Conservation (phyloP, 2,888 invertebrate species). For the Calephelis perditalis region DNA sequence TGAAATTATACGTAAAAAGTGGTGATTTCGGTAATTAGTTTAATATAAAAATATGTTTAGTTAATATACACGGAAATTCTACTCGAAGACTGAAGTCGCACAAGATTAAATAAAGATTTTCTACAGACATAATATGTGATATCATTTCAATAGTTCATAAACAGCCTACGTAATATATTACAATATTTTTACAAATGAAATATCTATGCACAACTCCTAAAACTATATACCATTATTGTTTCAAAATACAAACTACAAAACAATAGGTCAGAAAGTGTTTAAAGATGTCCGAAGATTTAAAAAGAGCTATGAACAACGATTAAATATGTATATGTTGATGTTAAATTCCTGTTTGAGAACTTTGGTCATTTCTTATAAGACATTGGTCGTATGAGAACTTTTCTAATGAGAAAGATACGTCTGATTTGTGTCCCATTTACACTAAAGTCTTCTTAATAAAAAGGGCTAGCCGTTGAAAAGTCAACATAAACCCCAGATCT, state of each 20-base stretch:
- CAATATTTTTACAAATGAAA: slow-evolving; percentile 65
- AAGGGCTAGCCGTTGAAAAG: too few relatives aligned
- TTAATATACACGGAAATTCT: slow-evolving; percentile 59
- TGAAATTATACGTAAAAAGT: neutral
- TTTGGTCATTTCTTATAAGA: slow-evolving; percentile 62
- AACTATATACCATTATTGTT: slow-evolving; percentile 59
- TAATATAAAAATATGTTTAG: slow-evolving; percentile 57
- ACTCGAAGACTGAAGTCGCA: slow-evolving; percentile 42
- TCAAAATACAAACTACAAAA: slow-evolving; percentile 71
- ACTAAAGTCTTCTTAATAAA: neutral
- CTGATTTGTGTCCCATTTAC: neutral
- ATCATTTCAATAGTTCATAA: slow-evolving; percentile 32
- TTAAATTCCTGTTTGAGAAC: slow-evolving; percentile 61
- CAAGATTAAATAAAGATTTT: slow-evolving; percentile 41
- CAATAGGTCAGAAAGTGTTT: slow-evolving; percentile 56
- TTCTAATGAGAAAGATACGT: neutral
- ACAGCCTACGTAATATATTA: slow-evolving; percentile 37
- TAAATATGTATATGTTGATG: slow-evolving; percentile 36
- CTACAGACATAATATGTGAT: slow-evolving; percentile 37
- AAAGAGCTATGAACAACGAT: slow-evolving; percentile 20
- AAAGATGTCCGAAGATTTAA: slow-evolving; percentile 47
- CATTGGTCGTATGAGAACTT: slow-evolving; percentile 44
- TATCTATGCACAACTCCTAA: slow-evolving; percentile 57
- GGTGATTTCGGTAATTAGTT: slow-evolving; percentile 12
- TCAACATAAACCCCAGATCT: too few relatives aligned